Evolutionary conservation across 2,113 vertebrate genomes (phyloP), one percentile per base, ranked within the genome.

Genomic region (Vicugna pacos): DNA sequence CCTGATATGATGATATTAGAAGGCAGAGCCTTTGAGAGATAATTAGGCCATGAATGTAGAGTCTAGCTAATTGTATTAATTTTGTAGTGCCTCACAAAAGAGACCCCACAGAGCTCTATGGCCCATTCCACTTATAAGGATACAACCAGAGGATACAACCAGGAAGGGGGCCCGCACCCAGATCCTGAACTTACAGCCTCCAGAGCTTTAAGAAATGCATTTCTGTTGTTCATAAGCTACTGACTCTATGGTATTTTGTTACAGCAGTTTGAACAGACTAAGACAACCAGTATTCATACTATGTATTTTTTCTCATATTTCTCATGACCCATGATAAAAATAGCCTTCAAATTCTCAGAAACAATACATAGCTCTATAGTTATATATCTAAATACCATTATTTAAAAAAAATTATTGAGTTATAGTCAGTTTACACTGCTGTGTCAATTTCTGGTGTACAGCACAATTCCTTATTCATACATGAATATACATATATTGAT

Each of bases 221-320:
- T 65, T 32, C 16, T 62, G 24, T 65, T 95, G 56, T 73, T 87
- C 56, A 81, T 72, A 73, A 92, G 48, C 30, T n/a, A 95, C 13
- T 20, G 2, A 54, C 20, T 91, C 16, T 70, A 22, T 72, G 54
- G 28, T 77, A 73, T 62, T 87, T 62, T 52, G 19, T 91, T 32
- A 48, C 19, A 87, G 65, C 73, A 81, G 35, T 32, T 30, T 28
- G 13, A 73, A 90, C 3, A 7, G 32, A 65, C 35, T 54, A 64
- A 81, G 22, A 30, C n/a, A 91, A 86, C 54, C 30, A 70, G 12
- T 84, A 89, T 93, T 86, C 24, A 93, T 58, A 60, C 17, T 75
- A 70, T 13, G 7, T 38, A 24, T 30, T 67, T 88, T 80, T 88
- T 79, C 35, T 89, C 46, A 64, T 88, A n/a, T 83, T 86, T 82